Evolutionary conservation across 2,113 vertebrate genomes (phyloP).

Genomic region (Bos indicus): DNA sequence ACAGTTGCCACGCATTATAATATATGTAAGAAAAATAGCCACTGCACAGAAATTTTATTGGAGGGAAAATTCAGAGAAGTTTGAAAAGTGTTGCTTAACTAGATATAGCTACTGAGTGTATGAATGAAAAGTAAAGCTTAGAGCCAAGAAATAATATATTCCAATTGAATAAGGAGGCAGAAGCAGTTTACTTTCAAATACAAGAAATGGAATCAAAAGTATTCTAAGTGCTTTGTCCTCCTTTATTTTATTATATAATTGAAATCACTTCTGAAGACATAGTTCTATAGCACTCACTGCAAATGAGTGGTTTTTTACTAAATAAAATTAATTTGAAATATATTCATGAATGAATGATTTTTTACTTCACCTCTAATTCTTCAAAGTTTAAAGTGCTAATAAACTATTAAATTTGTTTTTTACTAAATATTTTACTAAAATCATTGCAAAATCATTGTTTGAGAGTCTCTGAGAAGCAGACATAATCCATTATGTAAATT

Average conservation of each 20-base stretch:
- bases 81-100: neutral
- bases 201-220: neutral
- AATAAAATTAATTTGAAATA: neutral
- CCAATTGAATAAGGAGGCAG: neutral
- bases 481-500: neutral
- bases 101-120: neutral
- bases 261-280: neutral
- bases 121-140: neutral
- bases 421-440: neutral
- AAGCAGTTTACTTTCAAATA: neutral
- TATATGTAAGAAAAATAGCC: neutral
- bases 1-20: neutral
- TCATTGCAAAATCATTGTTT: conserved; percentile 10
- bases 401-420: neutral
- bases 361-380: neutral
- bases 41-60: neutral
- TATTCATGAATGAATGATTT: neutral
- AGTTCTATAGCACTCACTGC: neutral
- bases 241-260: neutral
- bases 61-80: neutral
- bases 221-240: neutral
- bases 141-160: neutral
- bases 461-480: neutral
- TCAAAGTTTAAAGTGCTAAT: neutral
- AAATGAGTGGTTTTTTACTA: neutral